Evolutionary conservation across 2,888 invertebrate genomes (phyloP).

Genomic region (Ischnura elegans): DNA sequence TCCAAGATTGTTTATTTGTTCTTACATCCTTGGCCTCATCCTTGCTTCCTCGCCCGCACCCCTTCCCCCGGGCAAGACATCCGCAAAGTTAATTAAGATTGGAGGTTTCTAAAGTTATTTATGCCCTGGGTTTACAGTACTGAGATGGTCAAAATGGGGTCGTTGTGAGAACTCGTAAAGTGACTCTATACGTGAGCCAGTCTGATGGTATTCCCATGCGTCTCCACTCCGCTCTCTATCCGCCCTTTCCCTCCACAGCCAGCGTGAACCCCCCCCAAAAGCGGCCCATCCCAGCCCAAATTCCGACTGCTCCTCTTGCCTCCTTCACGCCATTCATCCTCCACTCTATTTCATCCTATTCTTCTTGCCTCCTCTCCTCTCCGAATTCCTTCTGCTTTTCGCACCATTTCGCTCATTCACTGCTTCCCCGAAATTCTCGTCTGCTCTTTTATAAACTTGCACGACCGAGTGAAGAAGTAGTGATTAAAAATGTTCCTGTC

Average conservation of each 20-base stretch:
- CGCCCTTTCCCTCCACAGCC: neutral
- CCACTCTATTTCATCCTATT: neutral
- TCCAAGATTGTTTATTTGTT: slow-evolving; percentile 45
- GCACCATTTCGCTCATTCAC: neutral
- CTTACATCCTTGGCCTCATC: neutral
- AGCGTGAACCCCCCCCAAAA: neutral
- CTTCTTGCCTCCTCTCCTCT: no score
- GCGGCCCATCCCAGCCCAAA: neutral
- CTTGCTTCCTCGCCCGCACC: neutral
- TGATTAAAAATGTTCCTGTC: neutral
- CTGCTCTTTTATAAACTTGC: neutral
- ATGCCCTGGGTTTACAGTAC: slow-evolving; percentile 61
- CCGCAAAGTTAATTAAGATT: slow-evolving; percentile 65
- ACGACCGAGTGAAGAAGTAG: neutral
- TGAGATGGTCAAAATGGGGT: slow-evolving; percentile 66
- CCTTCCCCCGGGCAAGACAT: slow-evolving; percentile 27
- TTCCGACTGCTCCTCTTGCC: neutral
- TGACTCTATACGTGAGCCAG: slow-evolving; percentile 52
- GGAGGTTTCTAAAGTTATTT: slow-evolving; percentile 66
- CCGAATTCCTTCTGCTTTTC: neutral
- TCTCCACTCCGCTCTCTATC: neutral
- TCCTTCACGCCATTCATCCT: neutral
- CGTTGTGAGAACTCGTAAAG: slow-evolving; percentile 62
- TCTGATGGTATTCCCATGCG: slow-evolving; percentile 45
- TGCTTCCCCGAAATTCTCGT: neutral